Evolutionary conservation across 2,113 vertebrate genomes (phyloP).

Genomic region (Leucopsar rothschildi): DNA sequence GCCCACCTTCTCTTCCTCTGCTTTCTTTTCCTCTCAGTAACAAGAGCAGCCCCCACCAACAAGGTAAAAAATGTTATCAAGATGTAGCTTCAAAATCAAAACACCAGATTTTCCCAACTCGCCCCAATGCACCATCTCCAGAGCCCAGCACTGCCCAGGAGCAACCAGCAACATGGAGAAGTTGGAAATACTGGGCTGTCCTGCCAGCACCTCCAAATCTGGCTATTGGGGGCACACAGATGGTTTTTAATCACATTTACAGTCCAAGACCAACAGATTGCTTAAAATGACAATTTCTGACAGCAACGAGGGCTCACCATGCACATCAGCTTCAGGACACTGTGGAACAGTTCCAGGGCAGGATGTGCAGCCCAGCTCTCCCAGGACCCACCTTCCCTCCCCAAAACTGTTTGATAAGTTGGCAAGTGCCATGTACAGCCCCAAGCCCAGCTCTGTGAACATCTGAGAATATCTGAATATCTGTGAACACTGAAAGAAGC

Average conservation of each 20-base stretch:
- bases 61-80: background rate
- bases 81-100: background rate
- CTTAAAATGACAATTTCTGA: background rate
- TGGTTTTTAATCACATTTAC: background rate
- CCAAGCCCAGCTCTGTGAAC: background rate
- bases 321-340: accelerated
- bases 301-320: background rate
- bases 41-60: background rate
- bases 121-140: accelerated
- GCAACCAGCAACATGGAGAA: accelerated
- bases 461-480: no score
- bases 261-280: background rate
- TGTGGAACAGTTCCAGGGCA: background rate
- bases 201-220: background rate
- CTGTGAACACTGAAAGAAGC: background rate
- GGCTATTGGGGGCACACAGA: background rate
- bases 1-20: background rate
- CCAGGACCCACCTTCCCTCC: accelerated
- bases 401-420: accelerated
- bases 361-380: background rate
- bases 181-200: background rate
- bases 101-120: background rate
- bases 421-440: background rate
- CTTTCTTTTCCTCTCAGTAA: background rate
- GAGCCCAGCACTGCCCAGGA: background rate